Evolutionary conservation across 2,888 invertebrate genomes (phyloP).

Genomic region (Amphipoea lucens): DNA sequence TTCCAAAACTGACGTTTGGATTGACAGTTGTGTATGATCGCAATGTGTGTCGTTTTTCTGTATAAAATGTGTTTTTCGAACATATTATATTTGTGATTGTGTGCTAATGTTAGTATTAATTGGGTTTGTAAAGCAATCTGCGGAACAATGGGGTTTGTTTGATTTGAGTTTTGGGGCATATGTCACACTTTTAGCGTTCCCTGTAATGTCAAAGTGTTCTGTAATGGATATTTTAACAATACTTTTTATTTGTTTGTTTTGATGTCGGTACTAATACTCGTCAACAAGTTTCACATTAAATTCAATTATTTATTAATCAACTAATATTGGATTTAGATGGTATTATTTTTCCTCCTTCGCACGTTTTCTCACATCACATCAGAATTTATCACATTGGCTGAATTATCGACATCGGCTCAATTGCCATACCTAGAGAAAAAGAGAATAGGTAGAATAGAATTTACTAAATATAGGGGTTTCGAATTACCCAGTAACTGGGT

Average conservation of each 20-base stretch:
- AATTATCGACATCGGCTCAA: too few relatives aligned
- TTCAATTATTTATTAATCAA: too few relatives aligned
- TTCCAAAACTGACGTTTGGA: slow-evolving; percentile 67
- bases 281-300: too few relatives aligned
- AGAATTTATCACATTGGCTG: too few relatives aligned
- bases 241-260: too few relatives aligned
- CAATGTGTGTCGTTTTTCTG: slow-evolving; percentile 61
- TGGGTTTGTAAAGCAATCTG: slow-evolving; percentile 49
- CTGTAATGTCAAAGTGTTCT: background rate
- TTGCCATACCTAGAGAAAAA: too few relatives aligned
- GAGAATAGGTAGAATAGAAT: too few relatives aligned
- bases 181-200: slow-evolving; percentile 2
- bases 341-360: too few relatives aligned
- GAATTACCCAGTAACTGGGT: background rate
- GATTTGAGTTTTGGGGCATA: slow-evolving; percentile 16
- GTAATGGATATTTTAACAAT: background rate
- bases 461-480: too few relatives aligned
- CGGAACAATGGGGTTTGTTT: slow-evolving; percentile 33
- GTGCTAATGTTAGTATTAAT: slow-evolving; percentile 45
- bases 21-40: slow-evolving; percentile 68
- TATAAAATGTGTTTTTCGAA: slow-evolving; percentile 49
- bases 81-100: slow-evolving; percentile 49
- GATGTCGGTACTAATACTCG: too few relatives aligned
- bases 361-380: too few relatives aligned
- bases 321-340: too few relatives aligned